These are phyloP conservation scores for Halesus radiatus DNA, from an alignment of 1,140 invertebrate genomes.

Conservation along the genomic window DNA sequence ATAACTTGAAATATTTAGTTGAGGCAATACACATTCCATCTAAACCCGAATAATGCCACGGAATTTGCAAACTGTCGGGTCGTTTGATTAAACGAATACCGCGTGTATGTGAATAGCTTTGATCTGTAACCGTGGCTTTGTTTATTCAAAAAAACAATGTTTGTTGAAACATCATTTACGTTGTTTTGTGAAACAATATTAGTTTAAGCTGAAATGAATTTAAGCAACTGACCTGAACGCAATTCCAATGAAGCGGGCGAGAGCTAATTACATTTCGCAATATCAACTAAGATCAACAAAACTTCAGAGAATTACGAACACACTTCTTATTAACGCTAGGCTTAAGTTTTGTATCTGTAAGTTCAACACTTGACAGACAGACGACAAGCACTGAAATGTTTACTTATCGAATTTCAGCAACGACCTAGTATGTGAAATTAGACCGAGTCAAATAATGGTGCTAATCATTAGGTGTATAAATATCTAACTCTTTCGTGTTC, in stretches of 20 bases:
- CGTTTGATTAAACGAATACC: too few species aligned
- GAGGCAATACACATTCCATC: too few species aligned
- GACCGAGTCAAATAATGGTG: neutral
- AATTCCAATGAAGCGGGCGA: neutral
- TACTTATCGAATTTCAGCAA: constrained; percentile 17
- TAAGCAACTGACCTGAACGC: constrained; percentile 11
- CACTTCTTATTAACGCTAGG: constrained; percentile 1
- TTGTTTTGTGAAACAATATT: too few species aligned
- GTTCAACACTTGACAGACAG: constrained; percentile 13
- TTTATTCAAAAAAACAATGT: too few species aligned
- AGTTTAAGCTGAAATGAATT: neutral
- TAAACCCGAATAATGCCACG: too few species aligned
- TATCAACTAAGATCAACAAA: constrained; percentile 22
- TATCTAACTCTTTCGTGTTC: too few species aligned
- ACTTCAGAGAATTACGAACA: neutral
- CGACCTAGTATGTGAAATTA: neutral
- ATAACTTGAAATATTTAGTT: too few species aligned
- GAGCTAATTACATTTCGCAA: constrained; percentile 25
- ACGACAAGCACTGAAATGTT: constrained; percentile 18
- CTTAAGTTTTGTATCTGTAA: neutral
- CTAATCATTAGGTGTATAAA: too few species aligned
- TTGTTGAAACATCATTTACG: too few species aligned
- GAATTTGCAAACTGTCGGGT: too few species aligned
- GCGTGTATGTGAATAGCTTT: too few species aligned
- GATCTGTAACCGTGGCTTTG: too few species aligned